Percentiles rank a stretch among this genome's conserved stretches.
Evolutionary conservation across 2,113 vertebrate species (phyloP).

Genomic region (Upupa epops): DNA sequence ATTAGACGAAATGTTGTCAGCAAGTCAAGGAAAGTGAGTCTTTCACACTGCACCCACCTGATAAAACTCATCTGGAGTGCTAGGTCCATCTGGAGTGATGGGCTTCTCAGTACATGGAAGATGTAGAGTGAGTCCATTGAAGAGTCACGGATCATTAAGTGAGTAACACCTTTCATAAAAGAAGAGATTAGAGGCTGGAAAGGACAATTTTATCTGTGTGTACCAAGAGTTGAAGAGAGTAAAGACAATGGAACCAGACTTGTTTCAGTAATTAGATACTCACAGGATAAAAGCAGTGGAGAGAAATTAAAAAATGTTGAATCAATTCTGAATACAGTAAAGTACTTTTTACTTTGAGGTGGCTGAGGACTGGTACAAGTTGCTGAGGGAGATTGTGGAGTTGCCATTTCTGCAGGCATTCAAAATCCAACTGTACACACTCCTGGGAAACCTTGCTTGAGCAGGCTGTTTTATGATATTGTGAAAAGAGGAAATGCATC

Average conservation of each 20-base stretch:
- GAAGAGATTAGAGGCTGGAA: not conserved
- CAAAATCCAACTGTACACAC: not conserved
- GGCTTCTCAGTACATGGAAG: not conserved
- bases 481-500: no score
- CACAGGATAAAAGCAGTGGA: not conserved
- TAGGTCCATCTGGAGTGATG: not conserved
- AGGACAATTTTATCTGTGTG: not conserved
- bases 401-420: not conserved
- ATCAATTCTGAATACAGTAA: not conserved
- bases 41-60: not conserved
- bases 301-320: not conserved
- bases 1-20: not conserved
- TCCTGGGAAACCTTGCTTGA: not conserved
- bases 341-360: not conserved
- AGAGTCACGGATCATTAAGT: not conserved
- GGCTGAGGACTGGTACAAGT: not conserved
- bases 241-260: not conserved
- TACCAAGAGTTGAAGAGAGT: not conserved
- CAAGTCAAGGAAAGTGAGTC: not conserved
- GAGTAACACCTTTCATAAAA: not conserved
- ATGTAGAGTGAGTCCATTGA: not conserved
- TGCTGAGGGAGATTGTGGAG: not conserved
- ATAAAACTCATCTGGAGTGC: not conserved
- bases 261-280: not conserved
- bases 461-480: no score